Percentiles rank a stretch among this genome's conserved stretches.
Conservation (phyloP, 1,140 invertebrate genomes). For the Spodoptera frugiperda region DNA sequence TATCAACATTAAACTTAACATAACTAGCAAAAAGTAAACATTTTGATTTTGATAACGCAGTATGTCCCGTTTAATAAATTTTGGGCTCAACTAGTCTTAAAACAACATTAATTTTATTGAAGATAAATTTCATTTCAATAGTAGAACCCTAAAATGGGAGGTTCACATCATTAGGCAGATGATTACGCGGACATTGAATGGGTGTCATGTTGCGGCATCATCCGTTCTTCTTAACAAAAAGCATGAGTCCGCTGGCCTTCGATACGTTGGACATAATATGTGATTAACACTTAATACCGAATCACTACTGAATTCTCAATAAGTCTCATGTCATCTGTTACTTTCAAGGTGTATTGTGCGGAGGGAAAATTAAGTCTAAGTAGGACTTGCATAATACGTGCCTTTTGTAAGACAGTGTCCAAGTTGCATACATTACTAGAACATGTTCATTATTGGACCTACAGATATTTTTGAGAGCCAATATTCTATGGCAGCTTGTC, state of each 20-base stretch:
- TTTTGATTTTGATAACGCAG: too few relatives aligned
- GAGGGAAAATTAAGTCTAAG: neutral
- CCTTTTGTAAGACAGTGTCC: neutral
- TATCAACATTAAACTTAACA: too few relatives aligned
- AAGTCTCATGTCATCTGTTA: too few relatives aligned
- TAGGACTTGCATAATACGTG: neutral
- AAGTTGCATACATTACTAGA: neutral
- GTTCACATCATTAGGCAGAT: slow-evolving; percentile 58
- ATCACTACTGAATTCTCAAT: too few relatives aligned
- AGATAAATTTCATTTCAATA: too few relatives aligned
- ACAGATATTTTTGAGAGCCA: neutral
- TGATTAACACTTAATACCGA: slow-evolving; percentile 41
- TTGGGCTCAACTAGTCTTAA: neutral
- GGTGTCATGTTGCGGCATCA: slow-evolving; percentile 61
- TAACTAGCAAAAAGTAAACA: too few relatives aligned
- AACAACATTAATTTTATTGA: neutral
- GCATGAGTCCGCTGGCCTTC: slow-evolving; percentile 72
- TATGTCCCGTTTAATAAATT: too few relatives aligned
- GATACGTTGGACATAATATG: slow-evolving; percentile 58
- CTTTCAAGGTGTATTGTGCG: too few relatives aligned
- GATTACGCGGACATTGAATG: slow-evolving; percentile 58
- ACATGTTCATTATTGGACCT: neutral
- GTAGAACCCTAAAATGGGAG: slow-evolving; percentile 36
- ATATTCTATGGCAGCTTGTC: neutral
- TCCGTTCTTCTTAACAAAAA: slow-evolving; percentile 64